Evolutionary conservation across 1,140 invertebrate genomes (phyloP), one percentile per base, ranked within the genome.

Genomic region (Sinonovacula constricta): DNA sequence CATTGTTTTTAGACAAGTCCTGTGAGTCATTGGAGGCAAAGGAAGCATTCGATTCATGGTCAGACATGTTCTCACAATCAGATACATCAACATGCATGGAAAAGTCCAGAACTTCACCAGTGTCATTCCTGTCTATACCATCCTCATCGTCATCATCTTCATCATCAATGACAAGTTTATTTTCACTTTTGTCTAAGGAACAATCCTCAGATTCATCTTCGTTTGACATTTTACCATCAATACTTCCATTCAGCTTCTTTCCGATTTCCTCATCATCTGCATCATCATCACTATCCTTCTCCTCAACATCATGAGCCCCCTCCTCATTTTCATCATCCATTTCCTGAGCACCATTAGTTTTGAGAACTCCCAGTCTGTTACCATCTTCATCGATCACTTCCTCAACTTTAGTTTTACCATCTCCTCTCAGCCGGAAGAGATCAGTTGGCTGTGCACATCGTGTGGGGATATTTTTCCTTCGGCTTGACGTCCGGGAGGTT

Each of bases 401-500:
- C 53, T 33, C 49, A 74, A 65, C n/a, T 22, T 62, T 57, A 63
- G 86, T 82, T 66, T 83, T 79, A 30, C 90, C 85, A 69, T 88
- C 81, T 36, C 85, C 83, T 57, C 88, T 87, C 39, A 91, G 88
- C 68, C 66, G 78, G 71, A 79, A 83, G 30, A 57, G 72, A 7
- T 87, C 85, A 33, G 83, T 67, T 39, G 81, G 84, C 39, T 91
- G 90, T 1, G 95, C 94, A 87, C 95, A 96, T 71, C 96, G 93
- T 0, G 95, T 97, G 0, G 97, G 97, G 89, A 98, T 95, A 84
- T 95, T 97, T 91, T 98, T 99, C 60, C 97, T 92, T 91, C 98
- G 97, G 59, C 97, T 85, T 54, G 84, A 75, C 74, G 67, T 88
- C 88, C 91, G 92, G 87, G 83, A 84, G 79, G 74, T 83, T 80